Evolutionary conservation across 2,797 vertebrate genomes (phyloP), one percentile per base, ranked within the genome.

Genomic region (Tauraco hartlaubi): DNA sequence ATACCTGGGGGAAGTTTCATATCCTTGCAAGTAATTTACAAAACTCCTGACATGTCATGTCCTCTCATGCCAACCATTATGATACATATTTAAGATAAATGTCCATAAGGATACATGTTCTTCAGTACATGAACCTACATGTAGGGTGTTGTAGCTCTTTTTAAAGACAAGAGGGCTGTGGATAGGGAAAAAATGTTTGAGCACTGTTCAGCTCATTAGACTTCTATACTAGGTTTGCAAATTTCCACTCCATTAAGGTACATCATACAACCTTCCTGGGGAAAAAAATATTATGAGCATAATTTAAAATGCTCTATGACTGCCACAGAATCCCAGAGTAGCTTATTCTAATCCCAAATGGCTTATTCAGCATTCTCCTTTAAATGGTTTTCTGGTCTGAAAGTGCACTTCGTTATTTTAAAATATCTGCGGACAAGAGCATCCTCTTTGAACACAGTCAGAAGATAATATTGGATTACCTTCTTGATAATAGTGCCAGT

Each of bases 321-420:
- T 56, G 62, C 51, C 35, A n/a, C 8, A 46, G 75, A 72, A 54
- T 82, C 55, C 23, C 14, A n/a, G 48, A 71, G 52, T 62, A 71
- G 2, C 9, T 66, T 80, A 71, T 75, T 75, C 48, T 71, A 85
- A 71, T 41, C 72, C 55, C 55, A 90, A 49, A 75, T 31, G 41
- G 15, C 8, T 89, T 90, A 76, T 66, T 78, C 74, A 84, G 74
- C 74, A 48, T 82, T 81, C 46, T 37, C 12, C 9, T 69, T 55
- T 48, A 85, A 92, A 59, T 59, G 55, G 11, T 15, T 75, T 69
- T 92, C 62, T 91, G 46, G 49, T 78, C 80, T 91, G 44, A 41
- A 72, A 69, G 54, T 66, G 71, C 62, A 78, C 46, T 92, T 72
- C 64, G 74, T 92, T 92, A 68, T 89, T 95, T 44, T 69, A 66